Evolutionary conservation across 2,888 invertebrate genomes (phyloP).

Genomic region (Hirtodrosophila histrioides): DNA sequence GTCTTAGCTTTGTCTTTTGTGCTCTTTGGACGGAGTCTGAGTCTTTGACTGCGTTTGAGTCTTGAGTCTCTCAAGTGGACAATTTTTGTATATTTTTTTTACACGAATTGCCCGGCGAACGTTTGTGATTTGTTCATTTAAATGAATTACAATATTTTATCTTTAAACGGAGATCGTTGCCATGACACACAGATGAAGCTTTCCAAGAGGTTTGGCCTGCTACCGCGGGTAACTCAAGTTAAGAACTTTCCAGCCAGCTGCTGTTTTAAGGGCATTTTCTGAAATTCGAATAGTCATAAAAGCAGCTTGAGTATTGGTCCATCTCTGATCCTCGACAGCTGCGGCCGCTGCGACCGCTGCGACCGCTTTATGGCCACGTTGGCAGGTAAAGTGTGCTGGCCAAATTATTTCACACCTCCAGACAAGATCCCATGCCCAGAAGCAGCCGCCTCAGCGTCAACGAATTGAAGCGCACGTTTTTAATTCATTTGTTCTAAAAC

Average conservation of each 20-base stretch:
- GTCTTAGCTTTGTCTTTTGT: constrained; percentile 47
- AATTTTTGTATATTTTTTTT: constrained; percentile 37
- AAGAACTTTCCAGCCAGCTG: constrained; percentile 64
- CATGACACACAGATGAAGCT: constrained; percentile 51
- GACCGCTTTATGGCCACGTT: constrained; percentile 15
- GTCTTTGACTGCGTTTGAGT: constrained; percentile 20
- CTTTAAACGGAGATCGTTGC: constrained; percentile 69
- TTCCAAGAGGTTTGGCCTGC: constrained; percentile 32
- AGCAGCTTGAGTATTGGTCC: constrained; percentile 2
- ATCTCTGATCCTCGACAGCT: constrained; percentile 40
- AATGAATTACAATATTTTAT: constrained; percentile 79
- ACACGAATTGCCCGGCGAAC: constrained; percentile 32
- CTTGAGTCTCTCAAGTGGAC: constrained; percentile 61
- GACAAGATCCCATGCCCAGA: constrained; percentile 40
- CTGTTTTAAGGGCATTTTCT: constrained; percentile 9
- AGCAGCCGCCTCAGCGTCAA: constrained; percentile 13
- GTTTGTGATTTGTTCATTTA: constrained; percentile 75
- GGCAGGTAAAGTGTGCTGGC: constrained; percentile 56
- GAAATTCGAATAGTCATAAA: constrained; percentile 55
- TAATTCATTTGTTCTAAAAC: constrained; percentile 81
- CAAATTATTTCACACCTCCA: constrained; percentile 72
- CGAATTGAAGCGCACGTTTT: constrained; percentile 65
- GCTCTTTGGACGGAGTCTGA: constrained; percentile 7
- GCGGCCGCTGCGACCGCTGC: constrained; percentile 30
- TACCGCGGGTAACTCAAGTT: constrained; percentile 49